Conservation (phyloP, 2,888 invertebrate genomes). For the Drosophila demipolita region DNA sequence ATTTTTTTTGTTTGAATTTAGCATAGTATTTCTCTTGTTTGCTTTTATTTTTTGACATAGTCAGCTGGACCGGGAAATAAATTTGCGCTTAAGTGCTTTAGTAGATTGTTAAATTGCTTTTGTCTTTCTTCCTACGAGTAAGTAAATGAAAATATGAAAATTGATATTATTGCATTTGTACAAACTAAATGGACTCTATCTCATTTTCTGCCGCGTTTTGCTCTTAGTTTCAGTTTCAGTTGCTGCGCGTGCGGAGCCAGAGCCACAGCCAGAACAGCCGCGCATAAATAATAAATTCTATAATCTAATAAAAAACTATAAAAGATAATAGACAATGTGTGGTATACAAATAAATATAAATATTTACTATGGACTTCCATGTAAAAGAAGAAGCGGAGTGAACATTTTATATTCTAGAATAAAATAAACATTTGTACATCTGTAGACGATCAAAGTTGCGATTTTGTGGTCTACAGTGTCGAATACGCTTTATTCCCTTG, state of each 20-base stretch:
- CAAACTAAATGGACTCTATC: constrained; percentile 54
- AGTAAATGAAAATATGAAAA: constrained; percentile 73
- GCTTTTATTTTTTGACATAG: background rate
- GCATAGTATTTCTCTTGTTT: constrained; percentile 10
- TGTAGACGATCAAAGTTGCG: background rate
- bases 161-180: constrained; percentile 75
- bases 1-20: constrained; percentile 22
- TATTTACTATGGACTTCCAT: background rate
- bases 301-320: constrained; percentile 47
- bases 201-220: constrained; percentile 51
- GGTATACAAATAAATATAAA: background rate
- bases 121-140: constrained; percentile 65
- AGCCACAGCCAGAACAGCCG: constrained; percentile 20
- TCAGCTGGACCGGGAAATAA: constrained; percentile 42
- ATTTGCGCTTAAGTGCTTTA: constrained; percentile 76
- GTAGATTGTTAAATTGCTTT: constrained; percentile 84
- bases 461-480: background rate
- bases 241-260: constrained; percentile 36
- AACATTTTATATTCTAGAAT: background rate
- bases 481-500: background rate
- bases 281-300: constrained; percentile 38
- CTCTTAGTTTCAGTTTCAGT: constrained; percentile 57
- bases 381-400: constrained; percentile 17
- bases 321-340: constrained; percentile 15
- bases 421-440: background rate